Evolutionary conservation across 2,888 invertebrate genomes (phyloP).

Genomic region (Tetramorium bicarinatum): DNA sequence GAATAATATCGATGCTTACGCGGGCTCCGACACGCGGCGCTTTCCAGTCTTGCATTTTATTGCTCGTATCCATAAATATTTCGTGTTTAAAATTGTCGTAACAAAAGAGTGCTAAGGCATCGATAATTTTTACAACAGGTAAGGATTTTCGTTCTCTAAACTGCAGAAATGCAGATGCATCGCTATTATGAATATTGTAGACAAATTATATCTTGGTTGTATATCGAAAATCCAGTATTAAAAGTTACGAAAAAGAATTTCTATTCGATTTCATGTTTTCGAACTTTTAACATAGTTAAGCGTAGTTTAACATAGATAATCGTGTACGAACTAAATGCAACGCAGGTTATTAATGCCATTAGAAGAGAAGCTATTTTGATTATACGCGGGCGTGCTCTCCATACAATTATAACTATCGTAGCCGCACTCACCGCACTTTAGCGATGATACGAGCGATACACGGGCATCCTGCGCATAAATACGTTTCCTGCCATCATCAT

Average conservation of each 20-base stretch:
- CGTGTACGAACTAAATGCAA: slow-evolving; percentile 10
- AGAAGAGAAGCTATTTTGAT: slow-evolving; percentile 40
- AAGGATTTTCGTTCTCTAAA: background rate
- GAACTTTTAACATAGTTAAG: background rate
- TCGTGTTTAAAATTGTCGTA: background rate
- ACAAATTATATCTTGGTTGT: background rate
- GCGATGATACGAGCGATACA: slow-evolving; percentile 42
- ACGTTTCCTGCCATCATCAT: slow-evolving; percentile 37
- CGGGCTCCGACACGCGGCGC: background rate
- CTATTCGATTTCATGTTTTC: background rate
- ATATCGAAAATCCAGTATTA: background rate
- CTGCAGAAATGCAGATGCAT: background rate
- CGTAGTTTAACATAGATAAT: slow-evolving; percentile 23
- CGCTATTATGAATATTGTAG: background rate
- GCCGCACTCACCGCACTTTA: slow-evolving; percentile 27
- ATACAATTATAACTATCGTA: slow-evolving; percentile 49
- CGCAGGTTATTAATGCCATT: slow-evolving; percentile 27
- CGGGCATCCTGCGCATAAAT: slow-evolving; percentile 29
- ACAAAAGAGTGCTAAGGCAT: background rate
- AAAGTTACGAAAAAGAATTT: background rate
- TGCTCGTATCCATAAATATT: background rate
- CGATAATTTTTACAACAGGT: background rate
- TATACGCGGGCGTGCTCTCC: slow-evolving; percentile 15
- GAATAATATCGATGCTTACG: slow-evolving; percentile 9
- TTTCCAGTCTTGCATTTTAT: background rate